Base-by-base conservation (phyloP, 2,888 invertebrate genomes). In the Lagria hirta region DNA sequence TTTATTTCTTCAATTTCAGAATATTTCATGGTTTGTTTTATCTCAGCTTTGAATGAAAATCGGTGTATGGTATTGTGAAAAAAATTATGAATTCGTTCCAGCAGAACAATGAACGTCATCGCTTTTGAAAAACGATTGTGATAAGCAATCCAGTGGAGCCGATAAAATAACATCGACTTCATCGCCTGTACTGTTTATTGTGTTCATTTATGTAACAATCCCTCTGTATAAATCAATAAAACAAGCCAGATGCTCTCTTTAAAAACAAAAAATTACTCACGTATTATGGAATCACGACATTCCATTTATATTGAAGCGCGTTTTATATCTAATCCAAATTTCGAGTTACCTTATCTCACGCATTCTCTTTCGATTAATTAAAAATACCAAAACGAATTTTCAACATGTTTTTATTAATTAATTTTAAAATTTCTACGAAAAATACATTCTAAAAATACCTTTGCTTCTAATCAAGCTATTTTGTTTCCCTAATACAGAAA, bases 141-240 rank as follows among this genome's bases (percentile, higher is more conserved):
- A 41, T 41, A 43, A 43, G 37, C 36, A 26, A 43, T 36, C 35
- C 36, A 35, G 22, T 35, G 23, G 29, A 29, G 29, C 36, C 43
- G 35, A 37, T 43, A 37, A 35, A 43, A 43, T 37, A 43, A 32
- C 37, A 43, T 37, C 43, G 32, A 43, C 37, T 43, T 29, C 37
- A 43, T 43, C 37, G 43, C 32, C 32, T 36, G 35, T 29, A 29
- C 29, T 35, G 43, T 43, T 37, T 43, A 43, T 43, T 43, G 43
- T 43, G 43, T 43, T 32, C 37, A 43, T 43, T 43, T 37, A 35
- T 36, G 30, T 37, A 37, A 37, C 35, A 43, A 37, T 33, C 41
- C 27, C 33, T 27, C 41, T 33, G 32, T 41, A 27, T 38, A 30
- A 41, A 41, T 41, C 41, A 33, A 41, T 41, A 41, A 33, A 20